Conservation (phyloP, 2,797 vertebrate genomes). For the Coregonus sp. region DNA sequence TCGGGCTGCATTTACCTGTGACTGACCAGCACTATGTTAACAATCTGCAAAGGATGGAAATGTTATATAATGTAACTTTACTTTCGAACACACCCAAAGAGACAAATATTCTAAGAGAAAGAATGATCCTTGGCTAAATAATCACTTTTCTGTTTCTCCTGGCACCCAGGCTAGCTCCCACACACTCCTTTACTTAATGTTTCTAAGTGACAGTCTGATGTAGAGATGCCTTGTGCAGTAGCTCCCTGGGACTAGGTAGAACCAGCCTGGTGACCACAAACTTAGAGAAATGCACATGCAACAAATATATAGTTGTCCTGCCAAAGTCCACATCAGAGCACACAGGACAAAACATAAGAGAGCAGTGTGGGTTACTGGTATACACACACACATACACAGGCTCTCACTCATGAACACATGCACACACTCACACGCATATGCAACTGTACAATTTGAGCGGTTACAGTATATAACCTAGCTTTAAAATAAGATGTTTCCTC, state of each 20-base stretch:
- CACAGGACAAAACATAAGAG: background rate
- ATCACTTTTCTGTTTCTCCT: background rate
- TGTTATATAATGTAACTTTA: background rate
- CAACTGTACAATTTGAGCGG: background rate
- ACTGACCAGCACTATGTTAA: background rate
- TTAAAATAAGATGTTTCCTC: background rate
- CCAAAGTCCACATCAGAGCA: constrained; percentile 2
- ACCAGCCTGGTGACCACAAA: background rate
- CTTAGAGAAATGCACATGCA: constrained; percentile 13
- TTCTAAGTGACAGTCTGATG: constrained; percentile 3
- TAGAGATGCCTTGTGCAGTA: background rate
- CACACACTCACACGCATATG: background rate
- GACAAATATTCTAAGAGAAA: background rate
- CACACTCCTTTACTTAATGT: background rate
- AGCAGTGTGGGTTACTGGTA: background rate
- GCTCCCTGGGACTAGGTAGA: background rate
- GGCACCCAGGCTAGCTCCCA: background rate
- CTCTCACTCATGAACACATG: background rate
- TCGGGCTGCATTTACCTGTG: constrained; percentile 13
- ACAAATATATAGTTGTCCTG: background rate
- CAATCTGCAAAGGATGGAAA: background rate
- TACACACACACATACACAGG: background rate
- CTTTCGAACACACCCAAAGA: background rate
- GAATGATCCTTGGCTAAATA: constrained; percentile 1
- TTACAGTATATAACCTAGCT: background rate